Base-by-base conservation (phyloP, 2,888 invertebrate species). In the Harmothoe impar region DNA sequence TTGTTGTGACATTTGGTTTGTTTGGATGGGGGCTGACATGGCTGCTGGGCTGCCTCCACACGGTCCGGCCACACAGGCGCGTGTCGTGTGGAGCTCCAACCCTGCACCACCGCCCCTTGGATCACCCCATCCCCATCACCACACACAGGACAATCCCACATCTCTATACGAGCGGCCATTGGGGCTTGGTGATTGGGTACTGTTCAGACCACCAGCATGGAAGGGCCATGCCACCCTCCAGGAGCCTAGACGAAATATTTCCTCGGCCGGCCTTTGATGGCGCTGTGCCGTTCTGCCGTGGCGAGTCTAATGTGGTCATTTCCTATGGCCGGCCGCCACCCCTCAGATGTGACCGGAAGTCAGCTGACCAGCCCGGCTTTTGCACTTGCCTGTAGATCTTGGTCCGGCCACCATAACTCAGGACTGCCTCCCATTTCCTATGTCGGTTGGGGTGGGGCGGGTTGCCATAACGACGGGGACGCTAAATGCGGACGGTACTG, bases 231-330 rank as follows among this genome's bases (percentile, higher is more conserved):
- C 7, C 23, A 23, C 33, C 1, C 35, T 33, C 35, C 43, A 0
- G n/a, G 35, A 23, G 43, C 20, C 17, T 43, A 20, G 81, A 43
- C 12, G 81, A 43, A 25, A 81, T 81, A 81, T 81, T 81, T 43
- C 33, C 72, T 43, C 0, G 43, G 15, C n/a, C 43, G 81, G 17
- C 81, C 81, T 81, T 81, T 81, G 81, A 81, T 81, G 81, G 23
- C 7, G 35, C 15, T 12, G 43, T 17, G 20, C 23, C 43, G 43
- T 35, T 35, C 81, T 81, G 81, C 81, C 43, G 23, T 35, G 81
- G 81, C 81, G 35, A 33, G 81, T 81, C 81, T 81, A 81, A 81
- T 81, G 81, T 81, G 81, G 81, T 43, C 81, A 81, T 81, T 81
- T 81, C 81, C 81, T 81, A 33, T 20, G 43, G 81, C 81, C 35